Percentiles rank a stretch among this genome's conserved stretches.
These are phyloP conservation scores for Microctonus hyperodae DNA, from an alignment of 2,888 invertebrate species.

Conservation along the genomic window DNA sequence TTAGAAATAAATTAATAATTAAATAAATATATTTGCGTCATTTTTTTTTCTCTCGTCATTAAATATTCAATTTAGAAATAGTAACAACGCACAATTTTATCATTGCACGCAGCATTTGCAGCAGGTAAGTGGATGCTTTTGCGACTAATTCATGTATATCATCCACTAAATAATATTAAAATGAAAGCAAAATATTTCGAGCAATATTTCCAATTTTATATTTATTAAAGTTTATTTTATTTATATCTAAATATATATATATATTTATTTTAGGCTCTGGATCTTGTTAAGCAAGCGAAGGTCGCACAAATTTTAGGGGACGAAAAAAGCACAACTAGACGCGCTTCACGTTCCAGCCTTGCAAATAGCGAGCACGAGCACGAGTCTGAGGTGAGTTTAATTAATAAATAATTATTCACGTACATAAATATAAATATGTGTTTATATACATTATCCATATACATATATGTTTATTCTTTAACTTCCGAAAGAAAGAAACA, in stretches of 20 bases:
- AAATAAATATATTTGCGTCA: conserved; percentile 27
- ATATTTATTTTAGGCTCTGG: conserved; percentile 73
- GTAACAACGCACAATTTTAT: conserved; percentile 36
- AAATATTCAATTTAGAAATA: conserved; percentile 22
- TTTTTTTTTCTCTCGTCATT: conserved; percentile 34
- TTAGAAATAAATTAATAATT: not conserved
- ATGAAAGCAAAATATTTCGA: not conserved
- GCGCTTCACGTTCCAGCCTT: conserved; percentile 75
- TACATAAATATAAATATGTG: not conserved
- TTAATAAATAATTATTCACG: not conserved
- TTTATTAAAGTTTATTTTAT: not conserved
- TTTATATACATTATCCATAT: no score
- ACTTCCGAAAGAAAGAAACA: conserved; percentile 31
- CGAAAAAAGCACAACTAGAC: conserved; percentile 71
- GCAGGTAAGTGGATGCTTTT: conserved; percentile 51
- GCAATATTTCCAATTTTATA: not conserved
- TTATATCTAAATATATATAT: conserved; percentile 7
- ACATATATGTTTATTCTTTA: conserved; percentile 13
- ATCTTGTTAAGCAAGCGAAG: conserved; percentile 92
- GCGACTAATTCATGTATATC: conserved; percentile 11
- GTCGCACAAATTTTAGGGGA: conserved; percentile 76
- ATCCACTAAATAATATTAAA: conserved; percentile 1
- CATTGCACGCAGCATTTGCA: conserved; percentile 58
- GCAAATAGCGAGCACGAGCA: conserved; percentile 74
- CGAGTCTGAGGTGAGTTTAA: conserved; percentile 77